Percentiles rank a stretch among this genome's conserved stretches.
Evolutionary conservation across 2,113 vertebrate genomes (phyloP).

Genomic region (Eulacestoma nigropectus): DNA sequence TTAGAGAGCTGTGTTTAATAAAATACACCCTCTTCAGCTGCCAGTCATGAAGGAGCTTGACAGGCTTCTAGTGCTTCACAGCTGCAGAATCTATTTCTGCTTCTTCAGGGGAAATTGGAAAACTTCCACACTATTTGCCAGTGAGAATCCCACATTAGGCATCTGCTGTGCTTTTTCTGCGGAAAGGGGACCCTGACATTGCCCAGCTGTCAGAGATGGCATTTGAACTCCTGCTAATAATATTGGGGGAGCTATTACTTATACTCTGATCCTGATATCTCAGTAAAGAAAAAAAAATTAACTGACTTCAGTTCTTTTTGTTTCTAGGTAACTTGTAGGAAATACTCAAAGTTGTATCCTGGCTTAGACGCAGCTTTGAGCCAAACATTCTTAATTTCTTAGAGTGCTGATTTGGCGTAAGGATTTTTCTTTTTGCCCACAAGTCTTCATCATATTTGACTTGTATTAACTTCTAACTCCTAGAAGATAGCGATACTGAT

Average conservation of each 20-base stretch:
- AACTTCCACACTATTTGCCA: conserved; percentile 16
- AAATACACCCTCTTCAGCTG: conserved; percentile 29
- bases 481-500: not conserved
- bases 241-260: not conserved
- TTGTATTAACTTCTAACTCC: not conserved
- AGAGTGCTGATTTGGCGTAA: not conserved
- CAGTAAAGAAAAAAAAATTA: not conserved
- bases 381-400: not conserved
- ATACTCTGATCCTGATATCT: not conserved
- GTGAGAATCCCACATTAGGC: not conserved
- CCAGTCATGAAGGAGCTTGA: conserved; percentile 29
- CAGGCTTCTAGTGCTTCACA: conserved; percentile 22
- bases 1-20: not conserved
- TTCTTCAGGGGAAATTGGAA: conserved; percentile 29
- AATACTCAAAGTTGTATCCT: not conserved
- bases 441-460: not conserved
- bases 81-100: conserved; percentile 41
- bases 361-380: not conserved
- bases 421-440: not conserved
- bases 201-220: conserved; percentile 15
- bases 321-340: not conserved
- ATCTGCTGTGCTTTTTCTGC: not conserved
- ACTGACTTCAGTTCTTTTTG: not conserved
- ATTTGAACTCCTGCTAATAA: conserved; percentile 11
- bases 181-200: conserved; percentile 13